Evolutionary conservation across 2,888 invertebrate genomes (phyloP).

Genomic region (Leptinotarsa juncta): DNA sequence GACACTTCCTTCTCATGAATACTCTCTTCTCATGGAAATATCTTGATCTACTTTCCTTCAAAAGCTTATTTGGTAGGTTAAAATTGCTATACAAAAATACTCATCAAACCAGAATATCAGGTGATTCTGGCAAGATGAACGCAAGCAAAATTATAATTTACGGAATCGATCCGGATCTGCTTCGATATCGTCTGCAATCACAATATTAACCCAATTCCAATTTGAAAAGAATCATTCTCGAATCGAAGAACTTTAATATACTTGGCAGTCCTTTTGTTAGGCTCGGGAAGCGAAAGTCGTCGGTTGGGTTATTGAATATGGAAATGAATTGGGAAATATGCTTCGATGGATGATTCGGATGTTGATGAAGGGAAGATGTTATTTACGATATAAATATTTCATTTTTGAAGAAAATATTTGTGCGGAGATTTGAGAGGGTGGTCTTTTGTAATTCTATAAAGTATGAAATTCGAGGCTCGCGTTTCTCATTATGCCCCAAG

Average conservation of each 20-base stretch:
- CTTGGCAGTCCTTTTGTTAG: slow-evolving; percentile 11
- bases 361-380: slow-evolving; percentile 5
- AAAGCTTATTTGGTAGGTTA: too few relatives aligned
- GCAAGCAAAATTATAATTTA: too few relatives aligned
- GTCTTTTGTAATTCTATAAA: neutral
- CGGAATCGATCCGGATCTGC: neutral
- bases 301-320: slow-evolving; percentile 21
- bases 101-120: too few relatives aligned
- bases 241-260: slow-evolving; percentile 20
- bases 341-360: slow-evolving; percentile 5
- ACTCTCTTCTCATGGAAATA: too few relatives aligned
- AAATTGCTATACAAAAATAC: too few relatives aligned
- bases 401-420: slow-evolving; percentile 5
- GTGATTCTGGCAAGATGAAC: too few relatives aligned
- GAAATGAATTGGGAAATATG: slow-evolving; percentile 22
- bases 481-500: neutral
- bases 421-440: neutral
- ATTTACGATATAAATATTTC: slow-evolving; percentile 3
- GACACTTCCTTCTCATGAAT: too few relatives aligned
- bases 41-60: too few relatives aligned
- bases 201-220: slow-evolving; percentile 30
- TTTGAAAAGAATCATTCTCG: slow-evolving; percentile 10
- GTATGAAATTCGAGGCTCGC: neutral
- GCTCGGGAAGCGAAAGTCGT: slow-evolving; percentile 1
- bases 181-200: slow-evolving; percentile 41